Evolutionary conservation across 2,888 invertebrate species (phyloP).

Genomic region (Agonopterix subpropinquella): DNA sequence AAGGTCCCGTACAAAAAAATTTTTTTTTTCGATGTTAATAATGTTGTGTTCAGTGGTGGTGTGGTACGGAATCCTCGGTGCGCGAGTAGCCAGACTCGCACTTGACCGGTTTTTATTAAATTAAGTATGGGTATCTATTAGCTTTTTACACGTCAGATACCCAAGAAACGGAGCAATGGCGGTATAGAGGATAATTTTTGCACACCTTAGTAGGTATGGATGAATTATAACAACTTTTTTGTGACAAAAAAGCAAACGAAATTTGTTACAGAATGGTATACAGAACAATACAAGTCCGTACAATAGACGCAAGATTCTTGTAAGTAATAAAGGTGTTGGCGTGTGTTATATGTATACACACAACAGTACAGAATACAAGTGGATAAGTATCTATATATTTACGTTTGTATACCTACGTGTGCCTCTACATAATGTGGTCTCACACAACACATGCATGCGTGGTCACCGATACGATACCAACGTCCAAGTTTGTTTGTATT

Average conservation of each 20-base stretch:
- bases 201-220: too few relatives aligned
- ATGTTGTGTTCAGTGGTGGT: too few relatives aligned
- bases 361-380: slow-evolving; percentile 11
- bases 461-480: slow-evolving; percentile 23
- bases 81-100: too few relatives aligned
- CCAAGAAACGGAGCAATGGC: too few relatives aligned
- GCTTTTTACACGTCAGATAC: too few relatives aligned
- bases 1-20: too few relatives aligned
- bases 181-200: too few relatives aligned
- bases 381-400: slow-evolving; percentile 18
- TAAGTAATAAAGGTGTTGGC: slow-evolving; percentile 19
- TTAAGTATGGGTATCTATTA: too few relatives aligned
- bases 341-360: slow-evolving; percentile 17
- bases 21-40: too few relatives aligned
- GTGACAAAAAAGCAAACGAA: not conserved
- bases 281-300: slow-evolving; percentile 4
- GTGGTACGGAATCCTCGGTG: too few relatives aligned
- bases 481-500: slow-evolving; percentile 26
- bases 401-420: slow-evolving; percentile 22
- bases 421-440: slow-evolving; percentile 16
- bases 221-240: too few relatives aligned
- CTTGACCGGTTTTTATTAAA: too few relatives aligned
- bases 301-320: slow-evolving; percentile 11
- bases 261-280: not conserved
- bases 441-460: slow-evolving; percentile 29